Evolutionary conservation across 2,113 vertebrate species (phyloP), one percentile per base, ranked within the genome.

Genomic region (Ptychochromis oligacanthus): DNA sequence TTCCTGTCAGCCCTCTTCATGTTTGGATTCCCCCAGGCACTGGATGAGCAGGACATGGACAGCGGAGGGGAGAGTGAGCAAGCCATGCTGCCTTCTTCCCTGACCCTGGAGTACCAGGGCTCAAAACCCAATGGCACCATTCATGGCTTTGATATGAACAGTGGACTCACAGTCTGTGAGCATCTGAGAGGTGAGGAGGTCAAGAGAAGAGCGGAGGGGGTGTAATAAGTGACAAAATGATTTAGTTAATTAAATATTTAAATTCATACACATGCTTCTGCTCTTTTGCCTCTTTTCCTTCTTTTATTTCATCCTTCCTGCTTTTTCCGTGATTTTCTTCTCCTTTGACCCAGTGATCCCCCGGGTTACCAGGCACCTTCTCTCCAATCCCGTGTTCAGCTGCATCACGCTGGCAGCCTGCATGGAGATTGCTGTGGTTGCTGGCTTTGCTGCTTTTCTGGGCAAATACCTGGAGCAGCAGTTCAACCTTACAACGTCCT

Each of bases 401-500:
- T 96, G 95, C 85, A 93, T 96, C 80, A 93, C 95, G 6, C 82
- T 96, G 89, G 94, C 95, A 2, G 95, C 95, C 84, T 96, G 95
- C 77, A 96, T 96, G 95, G 95, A 95, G 89, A 95, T 95, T 0
- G 95, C 95, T 6, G 95, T 95, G 67, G 95, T 96, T 1, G 94
- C 95, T 3, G 95, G 95, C 65, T 95, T 96, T 62, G 94, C 95
- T 52, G 95, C 95, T 52, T 96, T 96, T 80, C 77, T 96, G 46
- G 95, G 95, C 6, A 96, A 96, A 87, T 96, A 96, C 87, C 84
- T 96, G 88, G 95, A 96, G 84, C 94, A 95, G 86, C 95, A 96
- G 91, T 96, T 96, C 84, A 95, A 95, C 91, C 94, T 96, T 8
- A 95, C 95, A 88, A 95, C 95, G 18, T 95, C 95, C 38, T 95